phyloP scores from a whole-genome alignment of 2,888 invertebrate species.

The Ophion ellenae region DNA sequence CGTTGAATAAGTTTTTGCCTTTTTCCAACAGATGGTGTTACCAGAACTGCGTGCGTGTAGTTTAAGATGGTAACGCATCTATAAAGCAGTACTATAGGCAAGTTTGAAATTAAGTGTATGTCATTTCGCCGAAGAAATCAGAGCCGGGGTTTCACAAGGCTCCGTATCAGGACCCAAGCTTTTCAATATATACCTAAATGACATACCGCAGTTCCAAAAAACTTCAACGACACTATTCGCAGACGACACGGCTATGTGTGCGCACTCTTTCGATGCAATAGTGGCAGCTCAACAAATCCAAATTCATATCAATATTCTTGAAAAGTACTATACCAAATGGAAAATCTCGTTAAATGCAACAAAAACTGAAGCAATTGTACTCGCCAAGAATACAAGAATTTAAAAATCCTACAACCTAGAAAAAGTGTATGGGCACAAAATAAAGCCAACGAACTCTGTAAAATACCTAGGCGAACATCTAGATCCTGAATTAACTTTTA shows the following conservation, averaged over 20 bases:
- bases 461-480: slow-evolving; percentile 69
- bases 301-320: slow-evolving; percentile 32
- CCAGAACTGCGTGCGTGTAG: no score
- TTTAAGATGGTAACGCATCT: no score
- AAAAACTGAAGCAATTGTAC: slow-evolving; percentile 29
- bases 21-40: no score
- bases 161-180: no score
- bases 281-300: slow-evolving; percentile 67
- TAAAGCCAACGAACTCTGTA: slow-evolving; percentile 54
- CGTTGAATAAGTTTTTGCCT: no score
- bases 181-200: no score
- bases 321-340: slow-evolving; percentile 21
- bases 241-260: slow-evolving; percentile 69
- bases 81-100: no score
- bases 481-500: slow-evolving; percentile 64
- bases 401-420: slow-evolving; percentile 34
- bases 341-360: slow-evolving; percentile 21
- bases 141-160: no score
- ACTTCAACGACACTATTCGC: slow-evolving; percentile 65
- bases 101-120: no score
- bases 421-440: slow-evolving; percentile 27
- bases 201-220: slow-evolving; percentile 8
- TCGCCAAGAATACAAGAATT: slow-evolving; percentile 19
- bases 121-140: no score
- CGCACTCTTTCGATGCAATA: slow-evolving; percentile 64